Base-by-base conservation (phyloP, 1,140 invertebrate species). In the Gerris buenoi region DNA sequence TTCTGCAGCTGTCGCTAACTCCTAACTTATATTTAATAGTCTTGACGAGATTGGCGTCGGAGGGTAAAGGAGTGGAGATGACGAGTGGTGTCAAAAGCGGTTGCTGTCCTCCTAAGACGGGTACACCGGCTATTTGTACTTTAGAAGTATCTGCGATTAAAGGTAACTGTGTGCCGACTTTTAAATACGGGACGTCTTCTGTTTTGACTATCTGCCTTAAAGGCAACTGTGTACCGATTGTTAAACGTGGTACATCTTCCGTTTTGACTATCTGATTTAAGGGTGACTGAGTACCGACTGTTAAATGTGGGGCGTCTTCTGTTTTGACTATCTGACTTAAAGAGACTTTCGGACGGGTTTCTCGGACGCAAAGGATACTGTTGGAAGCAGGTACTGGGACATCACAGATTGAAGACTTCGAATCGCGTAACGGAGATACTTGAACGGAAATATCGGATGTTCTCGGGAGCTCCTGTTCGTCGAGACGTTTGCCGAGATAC, bases 401-500 rank as follows among this genome's bases (percentile, higher is more conserved):
- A 5, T 10, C 5, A 46, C 33, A 10, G 18, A 46, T 46, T 46
- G 33, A 46, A 46, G 33, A 46, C 5, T 46, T 15, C 18, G 61
- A 60, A 26, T 58, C 59, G 5, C 62, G 25, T 66, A 65, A 68
- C 22, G 23, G 5, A 5, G 5, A 5, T 10, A 10, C 33, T 46
- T 5, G 18, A 46, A 46, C 5, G 18, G 33, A 46, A n/a, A n/a
- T n/a, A n/a, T 62, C 26, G 64, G 61, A 14, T 63, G 18, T 29
- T 69, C 68, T 61, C 80, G 77, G 60, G 80, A 79, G 2, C 79
- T 83, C 65, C 82, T 79, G 72, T 83, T 80, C 70, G 73, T 80
- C 68, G n/a, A n/a, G n/a, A n/a, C n/a, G n/a, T n/a, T n/a, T 79
- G 80, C 0, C 83, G 79, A 57, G 58, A 25, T 65, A 65, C 65